These are phyloP conservation scores for Chymomyza caudatula DNA, from an alignment of 2,888 invertebrate genomes.

Conservation along the genomic window DNA sequence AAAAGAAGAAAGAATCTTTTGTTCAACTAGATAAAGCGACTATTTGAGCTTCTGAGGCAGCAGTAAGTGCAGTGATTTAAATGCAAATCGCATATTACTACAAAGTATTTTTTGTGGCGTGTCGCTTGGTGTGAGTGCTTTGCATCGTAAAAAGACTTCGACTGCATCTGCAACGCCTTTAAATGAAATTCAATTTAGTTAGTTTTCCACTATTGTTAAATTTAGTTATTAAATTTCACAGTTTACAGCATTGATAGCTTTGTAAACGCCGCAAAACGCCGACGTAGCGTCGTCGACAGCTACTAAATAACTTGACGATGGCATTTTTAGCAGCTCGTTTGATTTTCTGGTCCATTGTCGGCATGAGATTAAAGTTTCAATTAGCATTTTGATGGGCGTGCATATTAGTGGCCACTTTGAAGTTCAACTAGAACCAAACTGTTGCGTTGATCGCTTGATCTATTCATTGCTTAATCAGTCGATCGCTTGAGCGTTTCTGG, in stretches of 20 bases:
- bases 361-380: conserved; percentile 68
- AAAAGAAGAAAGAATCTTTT: conserved; percentile 2
- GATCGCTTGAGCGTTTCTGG: background rate
- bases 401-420: conserved; percentile 47
- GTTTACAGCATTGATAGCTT: conserved; percentile 57
- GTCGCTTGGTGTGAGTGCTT: conserved; percentile 52
- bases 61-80: conserved; percentile 53
- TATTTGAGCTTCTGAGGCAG: conserved; percentile 4
- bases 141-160: conserved; percentile 43
- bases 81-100: conserved; percentile 57
- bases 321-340: conserved; percentile 57
- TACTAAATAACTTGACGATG: background rate
- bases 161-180: background rate
- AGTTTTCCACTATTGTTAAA: conserved; percentile 57
- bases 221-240: conserved; percentile 73
- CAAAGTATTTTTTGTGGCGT: background rate
- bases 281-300: background rate
- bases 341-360: conserved; percentile 63
- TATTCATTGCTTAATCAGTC: conserved; percentile 40
- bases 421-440: conserved; percentile 47
- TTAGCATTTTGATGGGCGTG: conserved; percentile 72
- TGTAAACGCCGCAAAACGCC: conserved; percentile 45
- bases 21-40: conserved; percentile 5
- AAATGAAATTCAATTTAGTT: conserved; percentile 57
- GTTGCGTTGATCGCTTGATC: conserved; percentile 43